Evolutionary conservation across 2,888 invertebrate species (phyloP).

Genomic region (Leucania comma): DNA sequence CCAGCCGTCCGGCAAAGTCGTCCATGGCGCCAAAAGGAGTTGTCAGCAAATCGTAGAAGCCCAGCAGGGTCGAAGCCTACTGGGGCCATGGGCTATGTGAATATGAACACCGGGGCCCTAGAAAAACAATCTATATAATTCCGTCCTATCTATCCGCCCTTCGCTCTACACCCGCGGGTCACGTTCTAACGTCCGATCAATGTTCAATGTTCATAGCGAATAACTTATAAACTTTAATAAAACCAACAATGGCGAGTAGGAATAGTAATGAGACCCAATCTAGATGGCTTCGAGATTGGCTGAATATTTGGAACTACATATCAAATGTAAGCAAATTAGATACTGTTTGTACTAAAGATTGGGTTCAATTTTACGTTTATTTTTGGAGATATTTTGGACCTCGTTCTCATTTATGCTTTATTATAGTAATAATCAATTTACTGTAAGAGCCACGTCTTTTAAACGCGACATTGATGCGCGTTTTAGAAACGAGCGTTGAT

Average conservation of each 20-base stretch:
- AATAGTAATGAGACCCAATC: slow-evolving; percentile 54
- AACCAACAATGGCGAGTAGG: slow-evolving; percentile 46
- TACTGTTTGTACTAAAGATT: slow-evolving; percentile 26
- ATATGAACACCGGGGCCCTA: too few relatives aligned
- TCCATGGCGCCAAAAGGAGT: too few relatives aligned
- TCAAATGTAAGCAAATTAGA: slow-evolving; percentile 20
- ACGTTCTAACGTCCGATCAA: slow-evolving; percentile 61
- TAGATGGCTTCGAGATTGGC: slow-evolving; percentile 42
- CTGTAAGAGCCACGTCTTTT: neutral
- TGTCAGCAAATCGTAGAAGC: too few relatives aligned
- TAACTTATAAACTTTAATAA: slow-evolving; percentile 63
- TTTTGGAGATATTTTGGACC: neutral
- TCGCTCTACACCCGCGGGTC: slow-evolving; percentile 23
- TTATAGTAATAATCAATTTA: neutral
- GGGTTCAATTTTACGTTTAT: neutral
- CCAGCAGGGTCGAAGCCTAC: too few relatives aligned
- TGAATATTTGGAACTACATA: slow-evolving; percentile 28
- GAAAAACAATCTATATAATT: too few relatives aligned
- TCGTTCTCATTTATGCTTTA: slow-evolving; percentile 18
- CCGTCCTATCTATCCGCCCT: slow-evolving; percentile 18
- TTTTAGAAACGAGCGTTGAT: too few relatives aligned
- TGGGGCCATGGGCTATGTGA: too few relatives aligned
- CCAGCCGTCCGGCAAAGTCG: too few relatives aligned
- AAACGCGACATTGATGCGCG: too few relatives aligned
- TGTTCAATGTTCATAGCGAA: slow-evolving; percentile 59